Conservation (phyloP, 2,113 vertebrate genomes). For the Scartelaos histophorus region DNA sequence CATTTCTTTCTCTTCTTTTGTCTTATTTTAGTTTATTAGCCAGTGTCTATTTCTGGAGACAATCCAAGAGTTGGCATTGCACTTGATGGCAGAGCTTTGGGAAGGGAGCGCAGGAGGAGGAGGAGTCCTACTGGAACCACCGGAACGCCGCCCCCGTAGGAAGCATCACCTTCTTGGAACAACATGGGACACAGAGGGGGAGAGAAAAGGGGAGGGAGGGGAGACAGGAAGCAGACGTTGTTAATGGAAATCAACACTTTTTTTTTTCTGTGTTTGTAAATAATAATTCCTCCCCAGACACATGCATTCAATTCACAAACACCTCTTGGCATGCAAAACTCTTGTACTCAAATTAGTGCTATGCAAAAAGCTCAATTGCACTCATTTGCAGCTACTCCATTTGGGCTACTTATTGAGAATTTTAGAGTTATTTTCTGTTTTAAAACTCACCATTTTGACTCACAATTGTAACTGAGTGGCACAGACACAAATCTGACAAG, state of each 20-base stretch:
- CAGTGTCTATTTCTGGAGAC: slow-evolving; percentile 94
- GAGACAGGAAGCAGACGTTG: slow-evolving; percentile 22
- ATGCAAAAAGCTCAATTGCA: background rate
- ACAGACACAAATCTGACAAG: too few species aligned
- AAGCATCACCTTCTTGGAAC: slow-evolving; percentile 98
- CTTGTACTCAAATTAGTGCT: background rate
- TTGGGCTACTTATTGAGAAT: background rate
- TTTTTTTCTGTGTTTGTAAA: slow-evolving; percentile 20
- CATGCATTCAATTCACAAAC: background rate
- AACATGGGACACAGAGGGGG: slow-evolving; percentile 74
- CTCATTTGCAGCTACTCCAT: background rate
- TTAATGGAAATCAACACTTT: slow-evolving; percentile 51
- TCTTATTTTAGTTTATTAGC: slow-evolving; percentile 80
- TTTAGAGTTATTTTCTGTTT: background rate
- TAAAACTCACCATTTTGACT: background rate
- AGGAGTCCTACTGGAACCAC: slow-evolving; percentile 96
- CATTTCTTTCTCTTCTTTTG: slow-evolving; percentile 28
- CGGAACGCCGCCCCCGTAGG: slow-evolving; percentile 97
- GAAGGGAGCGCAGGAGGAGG: slow-evolving; percentile 77
- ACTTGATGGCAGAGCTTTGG: slow-evolving; percentile 98
- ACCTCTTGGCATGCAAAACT: background rate
- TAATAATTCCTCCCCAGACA: slow-evolving; percentile 1
- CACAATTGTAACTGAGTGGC: background rate
- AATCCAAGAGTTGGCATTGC: slow-evolving; percentile 97
- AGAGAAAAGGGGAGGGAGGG: background rate